Evolutionary conservation across 2,113 vertebrate species (phyloP), one percentile per base, ranked within the genome.

Genomic region (Lophochroa leadbeateri): DNA sequence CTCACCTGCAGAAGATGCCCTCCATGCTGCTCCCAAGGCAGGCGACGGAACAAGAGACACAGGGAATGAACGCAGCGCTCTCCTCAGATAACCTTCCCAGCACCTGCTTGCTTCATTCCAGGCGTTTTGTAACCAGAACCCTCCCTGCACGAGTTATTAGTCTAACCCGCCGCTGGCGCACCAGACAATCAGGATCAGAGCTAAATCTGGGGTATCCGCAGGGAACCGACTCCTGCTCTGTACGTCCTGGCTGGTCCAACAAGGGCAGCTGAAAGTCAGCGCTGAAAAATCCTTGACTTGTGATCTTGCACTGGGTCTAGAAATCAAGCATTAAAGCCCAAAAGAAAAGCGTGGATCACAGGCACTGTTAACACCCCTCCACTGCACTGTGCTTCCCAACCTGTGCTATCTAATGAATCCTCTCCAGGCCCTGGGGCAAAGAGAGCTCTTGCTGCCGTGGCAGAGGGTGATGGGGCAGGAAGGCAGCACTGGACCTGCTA

Each of bases 231-330:
- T 95, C 96, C 90, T 86, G 95, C 86, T 69, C 57, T 24, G 69
- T 75, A 13, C 6, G 1, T 69, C 91, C 94, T 55, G 90, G 18
- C 94, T 72, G 77, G 83, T 75, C 69, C 88, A 39, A 37, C 95
- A 96, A 96, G 94, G 96, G 92, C 95, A 89, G 81, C 91, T 96
- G 74, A 97, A 97, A 95, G 96, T 94, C 96, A 65, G 88, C 0
- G 0, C 82, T 35, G 74, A 94, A 61, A 83, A 92, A 84, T 20
- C 55, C 8, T 0, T 16, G 17, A 4, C 25, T 70, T 25, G 10
- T 6, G 37, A n/a, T 29, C 33, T 14, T 47, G 75, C 41, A 1
- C 53, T 63, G 72, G 82, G 49, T 89, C 74, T 74, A 74, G 85
- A 85, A 90, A 88, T 44, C 1, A 27, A 75, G 58, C 61, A 10